Conservation (phyloP, 2,797 vertebrate species). For the Melanotaenia trifasciata region DNA sequence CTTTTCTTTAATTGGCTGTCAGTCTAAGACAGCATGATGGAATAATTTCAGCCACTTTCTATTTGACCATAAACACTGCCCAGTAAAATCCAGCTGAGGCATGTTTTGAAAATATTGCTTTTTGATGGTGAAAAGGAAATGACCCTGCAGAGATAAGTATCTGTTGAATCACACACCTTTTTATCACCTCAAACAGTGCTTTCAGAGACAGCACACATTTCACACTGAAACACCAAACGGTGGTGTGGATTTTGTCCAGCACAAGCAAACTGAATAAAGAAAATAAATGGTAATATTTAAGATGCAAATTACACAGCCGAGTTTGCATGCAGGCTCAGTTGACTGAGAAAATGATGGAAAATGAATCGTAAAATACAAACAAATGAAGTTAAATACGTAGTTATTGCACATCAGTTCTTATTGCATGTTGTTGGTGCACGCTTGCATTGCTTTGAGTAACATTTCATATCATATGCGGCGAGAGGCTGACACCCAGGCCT, state of each 20-base stretch:
- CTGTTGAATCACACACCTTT: constrained; percentile 22
- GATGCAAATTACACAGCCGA: constrained; percentile 28
- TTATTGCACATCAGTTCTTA: no score
- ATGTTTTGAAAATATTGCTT: constrained; percentile 16
- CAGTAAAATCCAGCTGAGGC: constrained; percentile 4
- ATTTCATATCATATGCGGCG: no score
- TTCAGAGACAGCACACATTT: neutral
- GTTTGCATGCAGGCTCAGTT: neutral
- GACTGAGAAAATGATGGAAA: neutral
- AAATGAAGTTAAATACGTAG: neutral
- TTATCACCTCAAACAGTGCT: constrained; percentile 14
- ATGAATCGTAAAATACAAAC: neutral
- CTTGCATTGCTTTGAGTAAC: no score
- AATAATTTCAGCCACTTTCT: constrained; percentile 32
- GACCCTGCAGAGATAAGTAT: constrained; percentile 43
- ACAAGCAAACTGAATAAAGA: constrained; percentile 1
- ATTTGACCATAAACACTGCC: constrained; percentile 12
- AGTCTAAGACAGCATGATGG: constrained; percentile 26
- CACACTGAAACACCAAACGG: constrained; percentile 3
- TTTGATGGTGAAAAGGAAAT: constrained; percentile 34
- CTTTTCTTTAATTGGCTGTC: constrained; percentile 33
- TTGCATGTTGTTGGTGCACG: no score
- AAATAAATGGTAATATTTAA: constrained; percentile 17
- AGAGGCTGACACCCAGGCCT: no score
- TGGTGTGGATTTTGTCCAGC: neutral